Evolutionary conservation across 2,113 vertebrate species (phyloP).

Genomic region (Aldabrachelys gigantea): DNA sequence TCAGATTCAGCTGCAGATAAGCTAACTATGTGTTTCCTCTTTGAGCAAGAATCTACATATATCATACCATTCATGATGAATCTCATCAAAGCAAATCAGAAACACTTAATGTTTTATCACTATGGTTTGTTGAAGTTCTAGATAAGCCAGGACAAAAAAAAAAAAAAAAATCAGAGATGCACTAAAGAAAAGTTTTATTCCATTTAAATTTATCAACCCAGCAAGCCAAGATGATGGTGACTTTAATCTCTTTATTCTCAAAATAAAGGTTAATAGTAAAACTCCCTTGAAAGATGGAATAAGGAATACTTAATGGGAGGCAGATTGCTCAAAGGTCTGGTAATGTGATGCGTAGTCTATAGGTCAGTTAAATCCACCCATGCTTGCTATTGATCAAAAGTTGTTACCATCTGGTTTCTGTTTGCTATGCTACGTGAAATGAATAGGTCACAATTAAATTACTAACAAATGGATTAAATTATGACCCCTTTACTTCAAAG

Average conservation of each 20-base stretch:
- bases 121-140: neutral
- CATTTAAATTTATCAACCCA: neutral
- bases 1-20: neutral
- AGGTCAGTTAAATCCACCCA: neutral
- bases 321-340: neutral
- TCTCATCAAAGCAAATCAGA: conserved; percentile 6
- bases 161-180: neutral
- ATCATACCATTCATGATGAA: neutral
- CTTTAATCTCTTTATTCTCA: neutral
- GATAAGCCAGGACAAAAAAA: neutral
- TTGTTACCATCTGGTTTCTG: neutral
- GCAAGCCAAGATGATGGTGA: neutral
- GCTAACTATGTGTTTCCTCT: neutral
- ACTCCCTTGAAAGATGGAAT: neutral
- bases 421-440: neutral
- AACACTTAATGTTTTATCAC: conserved; percentile 12
- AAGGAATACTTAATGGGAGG: neutral
- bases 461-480: neutral
- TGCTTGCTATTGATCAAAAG: neutral
- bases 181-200: conserved; percentile 23
- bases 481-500: neutral
- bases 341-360: neutral
- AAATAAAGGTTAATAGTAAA: neutral
- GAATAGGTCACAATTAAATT: neutral
- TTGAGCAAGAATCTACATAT: neutral